These are phyloP conservation scores for Punctoribates punctum DNA, from an alignment of 2,888 invertebrate genomes.

Conservation along the genomic window DNA sequence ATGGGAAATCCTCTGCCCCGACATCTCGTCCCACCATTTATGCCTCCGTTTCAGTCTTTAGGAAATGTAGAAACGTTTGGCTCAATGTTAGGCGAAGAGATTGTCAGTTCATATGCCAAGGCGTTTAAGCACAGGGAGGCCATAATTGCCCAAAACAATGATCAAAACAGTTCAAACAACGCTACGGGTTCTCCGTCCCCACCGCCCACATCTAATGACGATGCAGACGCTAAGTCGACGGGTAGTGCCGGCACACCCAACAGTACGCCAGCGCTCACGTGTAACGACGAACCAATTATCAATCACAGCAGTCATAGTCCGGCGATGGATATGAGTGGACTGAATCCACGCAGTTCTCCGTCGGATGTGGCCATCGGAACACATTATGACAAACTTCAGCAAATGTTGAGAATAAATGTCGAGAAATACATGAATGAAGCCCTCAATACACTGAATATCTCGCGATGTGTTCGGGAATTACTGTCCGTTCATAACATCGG, in stretches of 20 bases:
- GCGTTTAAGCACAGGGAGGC: conserved; percentile 45
- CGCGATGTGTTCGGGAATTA: conserved; percentile 84
- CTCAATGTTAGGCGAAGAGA: conserved; percentile 68
- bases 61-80: conserved; percentile 54
- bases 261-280: conserved; percentile 39
- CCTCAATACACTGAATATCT: conserved; percentile 87
- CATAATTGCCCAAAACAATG: conserved; percentile 23
- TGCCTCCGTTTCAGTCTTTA: conserved; percentile 48
- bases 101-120: conserved; percentile 55
- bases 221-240: conserved; percentile 54
- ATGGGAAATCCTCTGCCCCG: conserved; percentile 45
- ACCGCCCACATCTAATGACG: conserved; percentile 53
- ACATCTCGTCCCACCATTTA: conserved; percentile 34
- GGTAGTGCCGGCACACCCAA: conserved; percentile 42
- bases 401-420: conserved; percentile 91
- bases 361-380: neutral
- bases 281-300: conserved; percentile 24
- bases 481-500: conserved; percentile 97
- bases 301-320: conserved; percentile 33
- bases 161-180: conserved; percentile 41
- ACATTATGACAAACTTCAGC: conserved; percentile 68
- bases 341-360: conserved; percentile 16
- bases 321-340: conserved; percentile 14
- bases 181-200: conserved; percentile 42
- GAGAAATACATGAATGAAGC: conserved; percentile 91